phyloP scores from a whole-genome alignment of 2,888 invertebrate genomes.

The Zhuqinia jingwanae region DNA sequence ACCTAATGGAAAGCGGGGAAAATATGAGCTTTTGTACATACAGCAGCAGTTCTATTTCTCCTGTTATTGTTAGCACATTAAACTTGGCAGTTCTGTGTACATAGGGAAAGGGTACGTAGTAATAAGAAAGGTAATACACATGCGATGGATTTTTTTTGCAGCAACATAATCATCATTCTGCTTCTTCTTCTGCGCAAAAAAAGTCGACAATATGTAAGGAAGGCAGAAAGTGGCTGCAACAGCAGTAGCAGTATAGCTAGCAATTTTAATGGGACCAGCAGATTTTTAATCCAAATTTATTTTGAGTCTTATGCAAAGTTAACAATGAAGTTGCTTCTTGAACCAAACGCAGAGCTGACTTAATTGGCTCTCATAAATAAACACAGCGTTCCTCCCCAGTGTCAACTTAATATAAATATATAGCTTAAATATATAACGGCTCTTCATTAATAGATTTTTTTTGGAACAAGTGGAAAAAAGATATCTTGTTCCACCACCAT shows the following conservation, averaged over 20 bases:
- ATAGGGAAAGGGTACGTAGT: no score
- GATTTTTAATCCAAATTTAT: no score
- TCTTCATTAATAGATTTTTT: conserved; percentile 31
- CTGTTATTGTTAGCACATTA: conserved; percentile 30
- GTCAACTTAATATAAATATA: conserved; percentile 47
- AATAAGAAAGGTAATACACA: no score
- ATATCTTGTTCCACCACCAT: conserved; percentile 7
- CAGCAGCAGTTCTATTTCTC: conserved; percentile 7
- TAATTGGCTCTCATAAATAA: conserved; percentile 56
- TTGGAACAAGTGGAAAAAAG: conserved; percentile 9
- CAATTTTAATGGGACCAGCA: not conserved
- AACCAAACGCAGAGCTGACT: conserved; percentile 54
- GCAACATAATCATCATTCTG: no score
- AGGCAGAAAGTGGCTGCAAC: no score
- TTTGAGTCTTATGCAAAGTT: conserved; percentile 21
- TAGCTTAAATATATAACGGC: conserved; percentile 30
- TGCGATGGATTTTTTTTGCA: no score
- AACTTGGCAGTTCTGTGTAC: no score
- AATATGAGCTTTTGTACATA: conserved; percentile 1
- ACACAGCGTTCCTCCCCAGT: conserved; percentile 35
- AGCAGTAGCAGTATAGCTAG: no score
- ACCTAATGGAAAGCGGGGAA: not conserved
- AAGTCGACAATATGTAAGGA: no score
- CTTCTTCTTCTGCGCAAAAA: no score
- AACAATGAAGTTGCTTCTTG: conserved; percentile 44